Conservation (phyloP, 2,797 vertebrate genomes). For the Sebastes steindachneri region DNA sequence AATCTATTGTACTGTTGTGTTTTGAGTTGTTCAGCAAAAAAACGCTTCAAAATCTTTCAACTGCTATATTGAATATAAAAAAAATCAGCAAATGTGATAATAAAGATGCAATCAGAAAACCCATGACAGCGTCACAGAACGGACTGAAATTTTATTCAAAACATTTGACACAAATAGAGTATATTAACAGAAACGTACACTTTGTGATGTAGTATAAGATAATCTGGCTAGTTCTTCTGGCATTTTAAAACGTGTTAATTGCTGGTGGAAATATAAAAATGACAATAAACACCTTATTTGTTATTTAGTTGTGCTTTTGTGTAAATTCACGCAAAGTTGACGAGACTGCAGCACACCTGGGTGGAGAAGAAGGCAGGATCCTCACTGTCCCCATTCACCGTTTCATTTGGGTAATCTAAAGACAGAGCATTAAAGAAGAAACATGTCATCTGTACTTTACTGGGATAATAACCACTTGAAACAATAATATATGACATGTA, state of each 20-base stretch:
- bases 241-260: neutral
- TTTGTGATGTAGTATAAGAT: neutral
- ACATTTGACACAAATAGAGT: neutral
- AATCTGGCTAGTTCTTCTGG: neutral
- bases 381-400: conserved; percentile 80
- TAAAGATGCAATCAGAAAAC: neutral
- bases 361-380: conserved; percentile 85
- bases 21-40: conserved; percentile 27
- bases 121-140: neutral
- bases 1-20: conserved; percentile 25
- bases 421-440: neutral
- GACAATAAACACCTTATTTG: conserved; percentile 12
- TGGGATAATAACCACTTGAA: neutral
- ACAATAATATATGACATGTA: accelerated
- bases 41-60: neutral
- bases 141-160: neutral
- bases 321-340: conserved; percentile 84
- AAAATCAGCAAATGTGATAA: conserved; percentile 1
- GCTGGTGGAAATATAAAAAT: neutral
- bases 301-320: neutral
- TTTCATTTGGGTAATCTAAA: conserved; percentile 83
- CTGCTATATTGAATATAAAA: neutral
- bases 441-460: neutral
- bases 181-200: neutral
- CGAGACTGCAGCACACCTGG: conserved; percentile 85